Evolutionary conservation across 1,140 invertebrate genomes (phyloP).

Genomic region (Zeugodacus cucurbitae): DNA sequence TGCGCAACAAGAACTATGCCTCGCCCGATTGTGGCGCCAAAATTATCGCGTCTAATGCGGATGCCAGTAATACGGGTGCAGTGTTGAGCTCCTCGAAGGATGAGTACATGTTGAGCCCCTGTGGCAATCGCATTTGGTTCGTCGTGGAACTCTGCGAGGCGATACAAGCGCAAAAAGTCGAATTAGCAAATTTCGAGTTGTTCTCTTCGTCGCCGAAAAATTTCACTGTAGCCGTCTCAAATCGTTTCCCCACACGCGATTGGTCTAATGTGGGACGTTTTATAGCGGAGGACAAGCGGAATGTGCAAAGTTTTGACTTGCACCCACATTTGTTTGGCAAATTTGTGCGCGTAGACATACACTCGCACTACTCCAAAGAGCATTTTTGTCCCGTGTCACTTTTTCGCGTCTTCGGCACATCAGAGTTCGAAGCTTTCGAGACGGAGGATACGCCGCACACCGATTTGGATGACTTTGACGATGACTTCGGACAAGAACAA

Average conservation of each 20-base stretch:
- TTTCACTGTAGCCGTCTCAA: constrained; percentile 87
- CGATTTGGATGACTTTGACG: constrained; percentile 75
- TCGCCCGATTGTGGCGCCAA: constrained; percentile 97
- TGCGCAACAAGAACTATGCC: constrained; percentile 91
- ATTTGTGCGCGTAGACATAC: constrained; percentile 91
- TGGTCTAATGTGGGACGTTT: constrained; percentile 92
- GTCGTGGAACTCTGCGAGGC: constrained; percentile 97
- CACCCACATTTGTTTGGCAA: constrained; percentile 89
- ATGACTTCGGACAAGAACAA: constrained; percentile 67
- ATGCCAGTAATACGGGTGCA: constrained; percentile 85
- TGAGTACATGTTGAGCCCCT: constrained; percentile 98
- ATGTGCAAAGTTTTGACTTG: constrained; percentile 87
- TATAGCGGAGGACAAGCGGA: constrained; percentile 85
- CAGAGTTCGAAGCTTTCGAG: constrained; percentile 88
- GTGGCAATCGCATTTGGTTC: constrained; percentile 93
- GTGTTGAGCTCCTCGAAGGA: constrained; percentile 90
- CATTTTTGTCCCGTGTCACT: constrained; percentile 97
- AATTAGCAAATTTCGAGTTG: constrained; percentile 97
- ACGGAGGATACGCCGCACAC: constrained; percentile 76
- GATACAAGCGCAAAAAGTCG: constrained; percentile 93
- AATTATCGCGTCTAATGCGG: constrained; percentile 90
- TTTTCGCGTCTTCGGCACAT: constrained; percentile 91
- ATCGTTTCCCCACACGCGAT: constrained; percentile 90
- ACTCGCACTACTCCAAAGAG: constrained; percentile 94
- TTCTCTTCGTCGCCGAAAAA: constrained; percentile 97